A percentile compares a stretch with the other conserved stretches of the same genome.
Conservation (phyloP, 37 sponge, comb jelly and placozoan genomes). For the Corticium candelabrum region DNA sequence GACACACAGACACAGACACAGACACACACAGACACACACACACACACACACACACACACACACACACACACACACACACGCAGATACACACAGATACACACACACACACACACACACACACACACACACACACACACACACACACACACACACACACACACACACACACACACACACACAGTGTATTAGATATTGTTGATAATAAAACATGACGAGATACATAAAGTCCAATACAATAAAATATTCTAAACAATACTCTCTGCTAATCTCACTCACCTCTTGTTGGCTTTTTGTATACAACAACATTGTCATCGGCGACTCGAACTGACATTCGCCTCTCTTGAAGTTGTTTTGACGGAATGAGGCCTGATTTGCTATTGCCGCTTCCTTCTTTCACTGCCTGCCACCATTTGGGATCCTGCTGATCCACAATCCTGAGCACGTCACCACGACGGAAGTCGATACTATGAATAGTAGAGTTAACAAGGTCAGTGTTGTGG, state of each 20-base stretch:
- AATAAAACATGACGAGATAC: no score
- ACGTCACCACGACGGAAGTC: slow-evolving; percentile 85
- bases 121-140: background rate
- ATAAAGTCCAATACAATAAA: no score
- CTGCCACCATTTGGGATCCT: slow-evolving; percentile 99
- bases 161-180: background rate
- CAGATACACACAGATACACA: no score
- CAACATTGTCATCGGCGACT: no score
- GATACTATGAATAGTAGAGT: no score
- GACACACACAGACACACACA: no score
- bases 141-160: background rate
- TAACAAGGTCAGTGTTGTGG: no score
- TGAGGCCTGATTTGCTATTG: background rate
- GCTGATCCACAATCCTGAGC: slow-evolving; percentile 82
- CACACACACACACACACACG: slow-evolving; percentile 22
- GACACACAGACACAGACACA: no score
- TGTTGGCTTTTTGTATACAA: no score
- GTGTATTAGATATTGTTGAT: background rate
- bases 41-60: slow-evolving; percentile 11
- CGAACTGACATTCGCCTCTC: background rate
- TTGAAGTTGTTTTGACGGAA: background rate
- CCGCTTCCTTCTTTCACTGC: slow-evolving; percentile 23
- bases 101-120: slow-evolving; percentile 32
- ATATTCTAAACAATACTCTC: no score
- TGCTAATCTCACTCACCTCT: no score